Base-by-base conservation (phyloP, 2,797 vertebrate species). In the Paguma larvata region DNA sequence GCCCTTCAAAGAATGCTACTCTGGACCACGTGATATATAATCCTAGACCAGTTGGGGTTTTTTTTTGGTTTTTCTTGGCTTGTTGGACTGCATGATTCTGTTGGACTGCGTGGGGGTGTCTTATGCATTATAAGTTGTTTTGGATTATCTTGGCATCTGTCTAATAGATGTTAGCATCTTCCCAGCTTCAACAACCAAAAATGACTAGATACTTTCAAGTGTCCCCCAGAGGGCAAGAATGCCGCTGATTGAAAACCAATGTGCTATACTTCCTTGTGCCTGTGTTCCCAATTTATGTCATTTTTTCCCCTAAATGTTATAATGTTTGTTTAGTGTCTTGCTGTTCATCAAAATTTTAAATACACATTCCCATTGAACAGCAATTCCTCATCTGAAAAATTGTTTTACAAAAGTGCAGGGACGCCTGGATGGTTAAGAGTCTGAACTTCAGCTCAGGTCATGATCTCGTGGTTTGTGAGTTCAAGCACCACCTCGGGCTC, bases 271-370 rank as follows among this genome's bases (percentile, higher is more conserved):
- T 79, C 56, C 85, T 86, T 2, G 0, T 34, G 15, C 48, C 67
- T 82, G 34, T 88, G 44, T 89, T 23, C 32, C 34, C 21, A 44
- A 59, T 32, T 38, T 77, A 16, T 0, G 0, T 88, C n/a, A 27
- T 38, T 90, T 91, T 38, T 72, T 79, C 73, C 53, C 27, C 1
- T 85, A 41, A 90, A 21, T 91, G 82, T 59, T 21, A 56, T 77
- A 38, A 21, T 67, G 65, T 75, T 88, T 85, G 11, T 67, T 95
- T 80, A 85, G 27, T 80, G 8, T 85, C 51, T 94, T 90, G n/a
- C 65, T 92, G 25, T n/a, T 90, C 72, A 46, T 68, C 70, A 77
- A 16, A 88, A 70, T 44, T 91, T 86, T 88, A 67, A 85, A 72
- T 72, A 80, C 38, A 14, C 10, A 18, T 62, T 62, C 16, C 53